A percentile compares a stretch with the other conserved stretches of the same genome.
Evolutionary conservation across 2,888 invertebrate species (phyloP).

Genomic region (Oscheius sp.): DNA sequence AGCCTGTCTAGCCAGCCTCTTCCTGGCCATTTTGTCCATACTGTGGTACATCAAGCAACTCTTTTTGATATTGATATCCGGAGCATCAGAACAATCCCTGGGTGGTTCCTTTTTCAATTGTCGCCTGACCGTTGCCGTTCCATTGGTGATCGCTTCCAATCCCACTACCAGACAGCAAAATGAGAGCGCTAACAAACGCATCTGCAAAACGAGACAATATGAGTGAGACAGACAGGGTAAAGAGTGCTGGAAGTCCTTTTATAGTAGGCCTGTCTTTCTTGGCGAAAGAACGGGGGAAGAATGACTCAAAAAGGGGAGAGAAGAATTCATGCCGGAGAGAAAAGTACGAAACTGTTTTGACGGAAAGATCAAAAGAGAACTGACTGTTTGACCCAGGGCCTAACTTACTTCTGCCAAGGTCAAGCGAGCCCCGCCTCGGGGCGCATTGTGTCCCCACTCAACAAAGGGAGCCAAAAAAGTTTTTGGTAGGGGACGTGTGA

Average conservation of each 20-base stretch:
- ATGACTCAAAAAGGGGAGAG: too few relatives aligned
- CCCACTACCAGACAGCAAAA: constrained; percentile 3
- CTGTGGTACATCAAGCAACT: constrained; percentile 64
- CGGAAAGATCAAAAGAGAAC: too few relatives aligned
- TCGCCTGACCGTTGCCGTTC: background rate
- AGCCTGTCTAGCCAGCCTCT: constrained; percentile 55
- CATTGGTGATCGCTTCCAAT: constrained; percentile 6
- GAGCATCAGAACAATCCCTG: constrained; percentile 71
- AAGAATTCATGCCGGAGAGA: too few relatives aligned
- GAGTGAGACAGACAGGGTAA: background rate
- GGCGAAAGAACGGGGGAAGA: too few relatives aligned
- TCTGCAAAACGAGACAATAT: background rate
- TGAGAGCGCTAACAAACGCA: constrained; percentile 31
- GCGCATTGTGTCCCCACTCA: constrained; percentile 7
- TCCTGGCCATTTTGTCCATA: constrained; percentile 56
- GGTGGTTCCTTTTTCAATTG: constrained; percentile 44
- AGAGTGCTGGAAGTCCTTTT: background rate
- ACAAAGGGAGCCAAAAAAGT: constrained; percentile 20
- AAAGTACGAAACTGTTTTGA: too few relatives aligned
- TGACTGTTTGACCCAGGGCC: background rate
- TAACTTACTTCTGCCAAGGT: constrained; percentile 11
- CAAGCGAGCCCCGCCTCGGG: constrained; percentile 11
- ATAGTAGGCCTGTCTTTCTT: background rate
- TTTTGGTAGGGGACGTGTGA: background rate
- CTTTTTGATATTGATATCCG: constrained; percentile 60